phyloP scores from a whole-genome alignment of 2,113 vertebrate species.

The Phrynosoma platyrhinos region DNA sequence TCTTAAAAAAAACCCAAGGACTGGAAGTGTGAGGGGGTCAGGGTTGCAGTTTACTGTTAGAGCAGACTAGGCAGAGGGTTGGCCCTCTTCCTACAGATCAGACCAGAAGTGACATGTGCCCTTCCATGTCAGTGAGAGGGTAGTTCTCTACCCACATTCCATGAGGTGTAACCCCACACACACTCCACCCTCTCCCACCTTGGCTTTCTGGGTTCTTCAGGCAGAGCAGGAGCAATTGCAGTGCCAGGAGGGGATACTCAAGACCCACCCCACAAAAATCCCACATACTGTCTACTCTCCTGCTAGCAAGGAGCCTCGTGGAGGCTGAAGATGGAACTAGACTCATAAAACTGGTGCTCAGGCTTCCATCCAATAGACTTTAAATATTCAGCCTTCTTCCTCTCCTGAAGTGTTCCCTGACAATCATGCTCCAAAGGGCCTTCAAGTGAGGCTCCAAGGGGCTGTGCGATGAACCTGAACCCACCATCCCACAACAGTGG shows the following conservation, averaged over 20 bases:
- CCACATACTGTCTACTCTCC: not conserved
- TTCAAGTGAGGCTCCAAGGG: not conserved
- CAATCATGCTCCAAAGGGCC: not conserved
- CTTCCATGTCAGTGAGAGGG: slow-evolving; percentile 16
- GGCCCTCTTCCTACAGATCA: slow-evolving; percentile 2
- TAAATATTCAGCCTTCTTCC: not conserved
- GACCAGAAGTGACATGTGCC: not conserved
- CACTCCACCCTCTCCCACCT: not conserved
- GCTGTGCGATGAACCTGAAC: slow-evolving; percentile 8
- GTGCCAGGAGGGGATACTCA: not conserved
- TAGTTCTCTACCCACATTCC: slow-evolving; percentile 6
- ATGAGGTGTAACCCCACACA: not conserved
- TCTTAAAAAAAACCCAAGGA: slow-evolving; percentile 63
- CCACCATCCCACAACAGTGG: not conserved
- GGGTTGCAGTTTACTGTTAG: slow-evolving; percentile 14
- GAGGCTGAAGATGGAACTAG: not conserved
- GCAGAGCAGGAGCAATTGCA: not conserved
- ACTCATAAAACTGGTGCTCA: not conserved
- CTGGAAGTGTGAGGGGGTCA: slow-evolving; percentile 3
- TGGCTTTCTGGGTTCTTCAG: slow-evolving; percentile 12
- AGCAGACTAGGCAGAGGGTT: not conserved
- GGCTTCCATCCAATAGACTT: not conserved
- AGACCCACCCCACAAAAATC: not conserved
- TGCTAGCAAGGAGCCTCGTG: not conserved
- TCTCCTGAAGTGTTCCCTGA: not conserved